A percentile compares a stretch with the other conserved stretches of the same genome.
phyloP scores from a whole-genome alignment of 2,888 invertebrate genomes.

The Drosophila falleni region DNA sequence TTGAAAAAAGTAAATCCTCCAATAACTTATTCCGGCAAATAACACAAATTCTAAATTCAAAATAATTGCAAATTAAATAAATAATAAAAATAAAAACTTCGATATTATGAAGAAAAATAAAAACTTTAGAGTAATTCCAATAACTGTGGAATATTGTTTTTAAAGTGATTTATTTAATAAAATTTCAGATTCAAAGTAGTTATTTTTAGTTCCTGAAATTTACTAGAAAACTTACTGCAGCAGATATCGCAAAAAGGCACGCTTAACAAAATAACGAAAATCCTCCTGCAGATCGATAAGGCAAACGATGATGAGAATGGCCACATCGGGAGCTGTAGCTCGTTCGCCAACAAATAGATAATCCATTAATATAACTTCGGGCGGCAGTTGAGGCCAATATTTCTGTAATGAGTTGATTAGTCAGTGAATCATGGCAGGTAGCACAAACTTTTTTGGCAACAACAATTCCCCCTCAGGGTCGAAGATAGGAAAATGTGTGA shows the following conservation, averaged over 20 bases:
- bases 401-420: constrained; percentile 81
- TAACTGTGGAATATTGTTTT: too few species aligned
- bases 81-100: too few species aligned
- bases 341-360: constrained; percentile 84
- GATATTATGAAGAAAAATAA: too few species aligned
- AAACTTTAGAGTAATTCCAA: too few species aligned
- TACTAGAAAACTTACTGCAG: constrained; percentile 71
- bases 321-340: constrained; percentile 74
- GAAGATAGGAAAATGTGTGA: not conserved
- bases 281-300: constrained; percentile 85
- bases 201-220: too few species aligned
- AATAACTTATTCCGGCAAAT: too few species aligned
- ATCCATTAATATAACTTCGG: constrained; percentile 85
- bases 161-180: not conserved
- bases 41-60: too few species aligned
- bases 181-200: too few species aligned
- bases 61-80: too few species aligned
- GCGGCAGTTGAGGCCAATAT: constrained; percentile 84
- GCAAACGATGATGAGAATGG: constrained; percentile 84
- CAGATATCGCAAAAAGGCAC: constrained; percentile 84
- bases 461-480: too few species aligned
- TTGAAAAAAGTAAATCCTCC: too few species aligned
- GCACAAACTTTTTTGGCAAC: constrained; percentile 57
- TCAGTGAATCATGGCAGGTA: constrained; percentile 62
- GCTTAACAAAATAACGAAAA: constrained; percentile 84